A percentile compares a stretch with the other conserved stretches of the same genome.
phyloP scores from a whole-genome alignment of 2,888 invertebrate species.

The Ecliptopera silaceata region DNA sequence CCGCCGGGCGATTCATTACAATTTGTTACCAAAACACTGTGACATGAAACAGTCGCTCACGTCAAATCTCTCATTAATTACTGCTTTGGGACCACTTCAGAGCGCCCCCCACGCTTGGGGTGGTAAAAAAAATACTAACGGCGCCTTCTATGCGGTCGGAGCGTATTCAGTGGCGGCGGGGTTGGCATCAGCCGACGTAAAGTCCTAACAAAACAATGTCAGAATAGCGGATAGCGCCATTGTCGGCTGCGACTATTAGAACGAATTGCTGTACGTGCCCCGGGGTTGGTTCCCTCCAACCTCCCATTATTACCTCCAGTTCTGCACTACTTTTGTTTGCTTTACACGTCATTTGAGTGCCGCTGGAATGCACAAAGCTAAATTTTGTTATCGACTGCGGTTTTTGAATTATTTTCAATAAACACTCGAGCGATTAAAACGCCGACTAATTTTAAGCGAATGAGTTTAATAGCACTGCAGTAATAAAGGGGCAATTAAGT shows the following conservation, averaged over 20 bases:
- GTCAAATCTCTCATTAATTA: slow-evolving; percentile 75
- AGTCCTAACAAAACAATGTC: slow-evolving; percentile 75
- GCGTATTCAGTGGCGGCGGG: slow-evolving; percentile 48
- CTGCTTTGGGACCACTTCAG: slow-evolving; percentile 67
- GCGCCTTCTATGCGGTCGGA: slow-evolving; percentile 48
- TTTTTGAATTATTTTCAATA: slow-evolving; percentile 34
- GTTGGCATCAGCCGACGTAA: slow-evolving; percentile 68
- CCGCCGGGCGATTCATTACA: slow-evolving; percentile 68
- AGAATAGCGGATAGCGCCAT: slow-evolving; percentile 59
- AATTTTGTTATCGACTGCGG: slow-evolving; percentile 44
- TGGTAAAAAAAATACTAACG: slow-evolving; percentile 56
- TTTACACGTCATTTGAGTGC: slow-evolving; percentile 58
- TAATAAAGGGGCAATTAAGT: slow-evolving; percentile 52
- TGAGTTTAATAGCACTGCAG: slow-evolving; percentile 48
- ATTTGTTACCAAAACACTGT: slow-evolving; percentile 78
- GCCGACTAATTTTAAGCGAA: slow-evolving; percentile 49
- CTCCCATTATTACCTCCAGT: slow-evolving; percentile 68
- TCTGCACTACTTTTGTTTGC: slow-evolving; percentile 70
- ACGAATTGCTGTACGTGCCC: slow-evolving; percentile 75
- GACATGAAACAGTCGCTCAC: slow-evolving; percentile 69
- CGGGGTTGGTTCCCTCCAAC: slow-evolving; percentile 55
- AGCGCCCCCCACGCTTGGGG: slow-evolving; percentile 67
- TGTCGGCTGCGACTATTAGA: slow-evolving; percentile 74
- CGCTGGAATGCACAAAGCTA: slow-evolving; percentile 51
- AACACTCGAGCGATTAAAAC: slow-evolving; percentile 47